Evolutionary conservation across 2,888 invertebrate species (phyloP), one percentile per base, ranked within the genome.

Genomic region (Thumatha senex): DNA sequence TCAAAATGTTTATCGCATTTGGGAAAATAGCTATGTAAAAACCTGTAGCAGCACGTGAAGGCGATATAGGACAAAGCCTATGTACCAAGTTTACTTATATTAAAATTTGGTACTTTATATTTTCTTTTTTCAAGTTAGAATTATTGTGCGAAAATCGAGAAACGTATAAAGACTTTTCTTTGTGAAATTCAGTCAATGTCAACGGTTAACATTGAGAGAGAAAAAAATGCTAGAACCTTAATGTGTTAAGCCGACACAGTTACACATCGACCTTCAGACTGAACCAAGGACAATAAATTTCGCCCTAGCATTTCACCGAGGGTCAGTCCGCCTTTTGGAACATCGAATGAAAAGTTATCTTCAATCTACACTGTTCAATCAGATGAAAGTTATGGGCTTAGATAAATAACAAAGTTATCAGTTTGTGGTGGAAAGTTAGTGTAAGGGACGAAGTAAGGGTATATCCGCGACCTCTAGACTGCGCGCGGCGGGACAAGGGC

Each of bases 381-480:
- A 48, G 47, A 39, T 30, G 36, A 35, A 40, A 45, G 40, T 51
- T 56, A 51, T 56, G 60, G 44, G 56, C 63, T 50, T 54, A 46
- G 54, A 49, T 48, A 38, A 55, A 58, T 56, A 72, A 62, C 60
- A 44, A 51, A 69, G 62, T 67, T 72, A 64, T 70, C 52, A 56
- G 65, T 57, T 54, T 54, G 57, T 58, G 61, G 58, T 39, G 60
- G 56, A 61, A 59, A 59, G 63, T 74, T 74, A 56, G 67, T 70
- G 61, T 71, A 62, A 70, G 77, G 80, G 77, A 70, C 77, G 67
- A 72, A 74, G 69, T 71, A 79, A 76, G 82, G 80, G 82, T 84
- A 84, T 82, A 85, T 85, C 82, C 83, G 76, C 82, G 90, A 88
- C 89, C 89, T 89, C 89, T 71, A 89, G 87, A 87, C 89, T 86